Evolutionary conservation across 2,888 invertebrate genomes (phyloP), one percentile per base, ranked within the genome.

Genomic region (Acholoe squamosa): DNA sequence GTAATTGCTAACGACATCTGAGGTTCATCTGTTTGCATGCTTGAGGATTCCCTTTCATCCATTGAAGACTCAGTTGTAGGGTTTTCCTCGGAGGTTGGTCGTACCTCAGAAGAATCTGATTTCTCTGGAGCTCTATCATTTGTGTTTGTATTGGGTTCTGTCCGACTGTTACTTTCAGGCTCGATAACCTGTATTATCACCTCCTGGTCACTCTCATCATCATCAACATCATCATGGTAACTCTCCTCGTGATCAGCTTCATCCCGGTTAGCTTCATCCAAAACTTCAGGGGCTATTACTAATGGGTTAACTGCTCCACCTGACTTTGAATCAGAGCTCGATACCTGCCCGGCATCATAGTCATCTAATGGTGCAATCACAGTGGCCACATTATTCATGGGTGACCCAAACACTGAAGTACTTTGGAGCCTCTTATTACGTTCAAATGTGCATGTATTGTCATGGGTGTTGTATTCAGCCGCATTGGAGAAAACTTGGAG

Each of bases 321-420:
- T 61, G 25, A 3, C 25, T n/a, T n/a, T 1, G 25, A 19, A n/a
- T 76, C 76, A 28, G 25, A 28, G 31, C 16, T 7, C 16, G 19
- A 28, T 76, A 10, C 76, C 31, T 61, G 61, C 61, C 25, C 10
- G 16, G 25, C 25, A 76, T 76, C 28, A 5, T n/a, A 31, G 31
- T 76, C 76, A n/a, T 76, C 76, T 28, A 76, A n/a, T 5, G 76
- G 76, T n/a, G 76, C 76, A 76, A 76, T 76, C n/a, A 76, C 25
- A 0, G 76, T 76, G 25, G 76, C 31, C 14, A 25, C 31, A 28
- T 76, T 25, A 10, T 28, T 76, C 1, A 3, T 25, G 3, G 76
- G 25, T 3, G 61, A 61, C 7, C 19, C 19, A 19, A 61, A 61
- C n/a, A 25, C 25, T 76, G 76, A n/a, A 76, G 14, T 7, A 25